phyloP scores from a whole-genome alignment of 2,888 invertebrate genomes.

The Dicyrtoma fusca region DNA sequence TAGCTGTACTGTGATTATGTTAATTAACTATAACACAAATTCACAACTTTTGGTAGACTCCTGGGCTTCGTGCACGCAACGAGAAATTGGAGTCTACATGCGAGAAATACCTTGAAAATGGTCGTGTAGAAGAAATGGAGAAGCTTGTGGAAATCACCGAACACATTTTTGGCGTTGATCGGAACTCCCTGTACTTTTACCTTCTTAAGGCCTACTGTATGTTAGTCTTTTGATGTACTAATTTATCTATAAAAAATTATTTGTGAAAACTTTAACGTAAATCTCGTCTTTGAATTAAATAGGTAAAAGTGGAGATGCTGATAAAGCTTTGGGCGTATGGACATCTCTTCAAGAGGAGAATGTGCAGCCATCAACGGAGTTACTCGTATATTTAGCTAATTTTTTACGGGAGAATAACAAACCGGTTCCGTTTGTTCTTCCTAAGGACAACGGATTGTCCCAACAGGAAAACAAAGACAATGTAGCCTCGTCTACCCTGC shows the following conservation, averaged over 20 bases:
- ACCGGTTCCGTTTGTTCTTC: slow-evolving; percentile 74
- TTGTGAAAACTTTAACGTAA: neutral
- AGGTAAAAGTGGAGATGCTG: slow-evolving; percentile 70
- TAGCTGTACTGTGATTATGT: no score
- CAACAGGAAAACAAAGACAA: no score
- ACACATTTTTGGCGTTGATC: slow-evolving; percentile 74
- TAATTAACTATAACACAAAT: no score
- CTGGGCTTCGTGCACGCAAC: slow-evolving; percentile 73
- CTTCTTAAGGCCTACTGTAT: slow-evolving; percentile 72
- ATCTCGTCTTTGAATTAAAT: slow-evolving; percentile 3
- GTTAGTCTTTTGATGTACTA: slow-evolving; percentile 43
- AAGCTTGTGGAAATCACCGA: slow-evolving; percentile 77
- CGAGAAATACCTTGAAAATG: slow-evolving; percentile 65
- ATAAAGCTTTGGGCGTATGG: slow-evolving; percentile 79
- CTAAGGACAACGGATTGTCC: slow-evolving; percentile 59
- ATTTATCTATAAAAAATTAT: neutral
- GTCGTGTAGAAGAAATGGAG: slow-evolving; percentile 70
- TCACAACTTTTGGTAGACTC: slow-evolving; percentile 69
- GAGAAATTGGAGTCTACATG: slow-evolving; percentile 71
- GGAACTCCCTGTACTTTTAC: slow-evolving; percentile 75
- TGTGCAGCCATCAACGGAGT: slow-evolving; percentile 70
- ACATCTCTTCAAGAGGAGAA: slow-evolving; percentile 83
- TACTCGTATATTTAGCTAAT: slow-evolving; percentile 69
- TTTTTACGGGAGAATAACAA: slow-evolving; percentile 69
- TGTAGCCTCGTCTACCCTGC: neutral